A percentile compares a stretch with the other conserved stretches of the same genome.
Evolutionary conservation across 1,140 invertebrate species (phyloP).

Genomic region (Eueides isabella): DNA sequence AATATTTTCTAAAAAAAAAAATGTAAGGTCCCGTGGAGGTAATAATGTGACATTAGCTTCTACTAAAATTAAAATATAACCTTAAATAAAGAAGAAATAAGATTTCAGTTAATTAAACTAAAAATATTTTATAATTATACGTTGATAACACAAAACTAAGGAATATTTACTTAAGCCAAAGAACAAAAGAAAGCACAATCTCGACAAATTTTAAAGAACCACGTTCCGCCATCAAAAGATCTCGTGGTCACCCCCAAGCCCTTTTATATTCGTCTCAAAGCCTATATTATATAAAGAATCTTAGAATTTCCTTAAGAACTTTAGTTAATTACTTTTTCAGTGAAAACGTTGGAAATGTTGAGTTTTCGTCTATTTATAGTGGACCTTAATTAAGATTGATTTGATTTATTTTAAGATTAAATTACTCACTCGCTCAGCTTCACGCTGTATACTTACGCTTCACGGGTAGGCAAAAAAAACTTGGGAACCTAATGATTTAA

Average conservation of each 20-base stretch:
- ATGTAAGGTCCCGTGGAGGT: too few species aligned
- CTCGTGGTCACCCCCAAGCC: slow-evolving; percentile 7
- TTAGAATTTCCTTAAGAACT: slow-evolving; percentile 20
- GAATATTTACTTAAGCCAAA: background rate
- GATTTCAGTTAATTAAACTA: too few species aligned
- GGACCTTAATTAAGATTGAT: background rate
- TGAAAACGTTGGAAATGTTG: slow-evolving; percentile 8
- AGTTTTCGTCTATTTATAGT: slow-evolving; percentile 14
- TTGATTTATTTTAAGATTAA: background rate
- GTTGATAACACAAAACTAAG: background rate
- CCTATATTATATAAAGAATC: slow-evolving; percentile 16
- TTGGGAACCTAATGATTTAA: too few species aligned
- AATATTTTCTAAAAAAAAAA: too few species aligned
- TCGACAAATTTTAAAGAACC: slow-evolving; percentile 1
- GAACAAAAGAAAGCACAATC: slow-evolving; percentile 10
- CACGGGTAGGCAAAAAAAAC: too few species aligned
- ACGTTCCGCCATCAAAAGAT: background rate
- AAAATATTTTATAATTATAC: background rate
- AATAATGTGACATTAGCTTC: too few species aligned
- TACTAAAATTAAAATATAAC: too few species aligned
- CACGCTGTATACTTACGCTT: too few species aligned
- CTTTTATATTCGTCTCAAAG: slow-evolving; percentile 14
- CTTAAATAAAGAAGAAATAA: too few species aligned
- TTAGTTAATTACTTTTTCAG: slow-evolving; percentile 18
- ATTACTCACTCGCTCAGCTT: background rate